Percentiles rank a stretch among this genome's conserved stretches.
Conservation (phyloP, 2,888 invertebrate species). For the Anodontia alba region DNA sequence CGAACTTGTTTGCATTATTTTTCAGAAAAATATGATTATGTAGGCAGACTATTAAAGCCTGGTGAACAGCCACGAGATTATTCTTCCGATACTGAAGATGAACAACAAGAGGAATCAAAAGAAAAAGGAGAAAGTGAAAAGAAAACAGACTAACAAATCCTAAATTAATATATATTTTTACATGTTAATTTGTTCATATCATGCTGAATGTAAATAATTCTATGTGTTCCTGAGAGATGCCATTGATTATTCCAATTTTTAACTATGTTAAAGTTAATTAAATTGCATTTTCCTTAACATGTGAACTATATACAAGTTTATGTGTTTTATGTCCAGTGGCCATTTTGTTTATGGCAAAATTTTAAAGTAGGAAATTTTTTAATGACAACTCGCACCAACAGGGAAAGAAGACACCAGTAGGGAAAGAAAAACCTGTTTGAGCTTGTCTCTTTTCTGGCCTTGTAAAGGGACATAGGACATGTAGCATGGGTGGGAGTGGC, state of each 20-base stretch:
- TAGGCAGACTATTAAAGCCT: slow-evolving; percentile 95
- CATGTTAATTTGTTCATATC: neutral
- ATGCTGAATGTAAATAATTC: neutral
- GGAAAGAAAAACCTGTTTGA: too few relatives aligned
- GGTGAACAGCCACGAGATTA: slow-evolving; percentile 96
- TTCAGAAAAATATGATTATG: slow-evolving; percentile 96
- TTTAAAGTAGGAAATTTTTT: too few relatives aligned
- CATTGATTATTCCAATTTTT: neutral
- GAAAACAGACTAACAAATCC: slow-evolving; percentile 56
- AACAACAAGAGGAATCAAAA: slow-evolving; percentile 68
- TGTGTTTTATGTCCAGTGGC: too few relatives aligned
- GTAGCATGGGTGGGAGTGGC: too few relatives aligned
- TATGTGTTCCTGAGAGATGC: neutral
- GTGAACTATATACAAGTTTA: too few relatives aligned
- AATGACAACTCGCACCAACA: too few relatives aligned
- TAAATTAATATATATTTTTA: neutral
- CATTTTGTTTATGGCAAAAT: too few relatives aligned
- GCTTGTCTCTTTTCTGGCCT: too few relatives aligned
- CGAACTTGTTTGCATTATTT: too few relatives aligned
- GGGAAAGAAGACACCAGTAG: too few relatives aligned
- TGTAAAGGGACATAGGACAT: too few relatives aligned
- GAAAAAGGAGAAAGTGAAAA: slow-evolving; percentile 69
- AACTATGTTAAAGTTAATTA: neutral
- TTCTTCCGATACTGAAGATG: slow-evolving; percentile 93
- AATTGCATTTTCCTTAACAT: too few relatives aligned